These are phyloP conservation scores for Dorcus hopei DNA, from an alignment of 2,888 invertebrate species.

Conservation along the genomic window DNA sequence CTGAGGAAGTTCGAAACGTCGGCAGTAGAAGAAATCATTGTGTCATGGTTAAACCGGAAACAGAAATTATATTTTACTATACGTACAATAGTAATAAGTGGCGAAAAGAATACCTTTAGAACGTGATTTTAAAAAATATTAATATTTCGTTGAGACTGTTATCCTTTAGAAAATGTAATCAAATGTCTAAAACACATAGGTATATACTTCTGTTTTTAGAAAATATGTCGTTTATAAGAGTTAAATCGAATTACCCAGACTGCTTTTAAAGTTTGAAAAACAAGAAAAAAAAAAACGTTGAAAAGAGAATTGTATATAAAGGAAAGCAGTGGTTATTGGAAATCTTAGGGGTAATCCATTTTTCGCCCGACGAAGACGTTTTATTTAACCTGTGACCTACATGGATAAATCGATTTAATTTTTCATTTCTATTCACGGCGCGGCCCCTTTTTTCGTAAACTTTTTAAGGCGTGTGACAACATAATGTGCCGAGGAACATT, in stretches of 20 bases:
- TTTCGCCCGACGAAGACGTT: constrained; percentile 3
- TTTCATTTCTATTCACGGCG: constrained; percentile 7
- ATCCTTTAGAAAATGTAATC: no score
- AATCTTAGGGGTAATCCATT: constrained; percentile 6
- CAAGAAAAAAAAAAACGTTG: not conserved
- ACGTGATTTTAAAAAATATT: no score
- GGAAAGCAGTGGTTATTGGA: constrained; percentile 1
- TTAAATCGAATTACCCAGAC: not conserved
- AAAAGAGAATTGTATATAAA: not conserved
- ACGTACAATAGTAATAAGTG: no score
- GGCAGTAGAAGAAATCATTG: no score
- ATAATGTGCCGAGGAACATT: not conserved
- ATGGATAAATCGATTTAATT: constrained; percentile 10
- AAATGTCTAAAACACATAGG: no score
- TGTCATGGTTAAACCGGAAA: no score
- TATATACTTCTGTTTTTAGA: no score
- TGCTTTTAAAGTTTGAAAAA: not conserved
- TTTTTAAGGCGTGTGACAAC: not conserved
- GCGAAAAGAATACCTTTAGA: no score
- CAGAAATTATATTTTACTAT: no score
- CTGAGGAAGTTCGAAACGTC: no score
- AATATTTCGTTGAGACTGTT: no score
- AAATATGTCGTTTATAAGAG: not conserved
- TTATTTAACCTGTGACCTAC: constrained; percentile 10
- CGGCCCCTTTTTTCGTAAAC: constrained; percentile 12